phyloP scores from a whole-genome alignment of 2,113 vertebrate genomes.

The Ictidomys tridecemlineatus region DNA sequence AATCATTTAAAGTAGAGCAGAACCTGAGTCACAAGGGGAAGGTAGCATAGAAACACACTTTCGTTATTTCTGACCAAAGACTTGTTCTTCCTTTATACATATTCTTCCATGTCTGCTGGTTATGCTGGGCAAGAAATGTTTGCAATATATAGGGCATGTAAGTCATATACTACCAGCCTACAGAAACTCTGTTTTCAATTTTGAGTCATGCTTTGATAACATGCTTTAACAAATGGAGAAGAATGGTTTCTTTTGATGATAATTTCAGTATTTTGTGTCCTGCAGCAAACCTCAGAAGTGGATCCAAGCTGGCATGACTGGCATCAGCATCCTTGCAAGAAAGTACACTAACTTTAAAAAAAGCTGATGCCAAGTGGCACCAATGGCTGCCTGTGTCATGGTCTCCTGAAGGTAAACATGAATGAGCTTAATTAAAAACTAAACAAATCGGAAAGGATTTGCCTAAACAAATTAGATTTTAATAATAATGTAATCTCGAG shows the following conservation, averaged over 20 bases:
- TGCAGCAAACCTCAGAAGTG: slow-evolving; percentile 62
- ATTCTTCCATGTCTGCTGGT: slow-evolving; percentile 81
- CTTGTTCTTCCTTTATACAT: slow-evolving; percentile 78
- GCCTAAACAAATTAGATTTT: slow-evolving; percentile 35
- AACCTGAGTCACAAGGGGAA: slow-evolving; percentile 76
- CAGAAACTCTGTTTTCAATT: slow-evolving; percentile 58
- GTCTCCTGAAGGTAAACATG: slow-evolving; percentile 24
- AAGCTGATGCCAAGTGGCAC: slow-evolving; percentile 46
- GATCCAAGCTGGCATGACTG: slow-evolving; percentile 62
- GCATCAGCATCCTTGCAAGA: slow-evolving; percentile 47
- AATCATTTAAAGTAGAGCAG: slow-evolving; percentile 76
- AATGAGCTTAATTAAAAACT: slow-evolving; percentile 52
- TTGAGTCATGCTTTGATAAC: slow-evolving; percentile 63
- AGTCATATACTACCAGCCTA: not conserved
- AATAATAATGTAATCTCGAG: slow-evolving; percentile 58
- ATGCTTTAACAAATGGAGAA: slow-evolving; percentile 56
- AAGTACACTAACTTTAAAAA: slow-evolving; percentile 49
- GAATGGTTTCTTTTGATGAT: slow-evolving; percentile 75
- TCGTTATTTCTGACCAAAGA: slow-evolving; percentile 85
- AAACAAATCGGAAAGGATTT: slow-evolving; percentile 65
- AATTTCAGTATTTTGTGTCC: slow-evolving; percentile 68
- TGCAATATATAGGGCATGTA: slow-evolving; percentile 66
- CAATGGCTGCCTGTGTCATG: not conserved
- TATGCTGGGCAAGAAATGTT: slow-evolving; percentile 79
- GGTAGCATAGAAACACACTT: slow-evolving; percentile 85